Evolutionary conservation across 1,140 invertebrate genomes (phyloP).

Genomic region (Laupala kohalensis): DNA sequence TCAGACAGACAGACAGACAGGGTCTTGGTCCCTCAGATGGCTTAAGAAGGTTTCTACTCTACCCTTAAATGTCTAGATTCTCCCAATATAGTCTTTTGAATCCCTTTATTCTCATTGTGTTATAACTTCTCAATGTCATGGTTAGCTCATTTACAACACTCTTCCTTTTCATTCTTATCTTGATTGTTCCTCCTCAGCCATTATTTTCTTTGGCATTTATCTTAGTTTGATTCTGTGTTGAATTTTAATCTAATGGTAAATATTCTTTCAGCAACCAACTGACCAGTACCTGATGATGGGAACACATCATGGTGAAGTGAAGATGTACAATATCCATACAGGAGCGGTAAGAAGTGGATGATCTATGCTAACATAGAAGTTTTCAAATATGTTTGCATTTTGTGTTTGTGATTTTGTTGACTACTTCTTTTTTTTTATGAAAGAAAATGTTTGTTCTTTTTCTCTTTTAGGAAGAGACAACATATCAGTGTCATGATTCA

Average conservation of each 20-base stretch:
- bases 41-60: too few relatives aligned
- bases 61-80: too few relatives aligned
- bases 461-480: slow-evolving; percentile 48
- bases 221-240: neutral
- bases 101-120: too few relatives aligned
- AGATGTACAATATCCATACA: slow-evolving; percentile 69
- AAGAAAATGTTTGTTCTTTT: slow-evolving; percentile 6
- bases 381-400: too few relatives aligned
- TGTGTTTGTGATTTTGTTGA: too few relatives aligned
- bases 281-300: slow-evolving; percentile 73
- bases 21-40: too few relatives aligned
- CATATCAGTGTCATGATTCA: slow-evolving; percentile 68
- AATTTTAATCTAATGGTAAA: slow-evolving; percentile 2
- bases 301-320: slow-evolving; percentile 75
- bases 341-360: slow-evolving; percentile 37
- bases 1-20: too few relatives aligned
- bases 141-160: neutral
- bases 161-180: neutral
- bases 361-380: too few relatives aligned
- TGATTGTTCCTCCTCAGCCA: neutral
- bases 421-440: too few relatives aligned
- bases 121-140: neutral
- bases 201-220: neutral
- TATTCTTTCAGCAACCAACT: slow-evolving; percentile 41
- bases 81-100: too few relatives aligned